Conservation (phyloP, 2,797 vertebrate genomes). For the Margarornis squamiger region DNA sequence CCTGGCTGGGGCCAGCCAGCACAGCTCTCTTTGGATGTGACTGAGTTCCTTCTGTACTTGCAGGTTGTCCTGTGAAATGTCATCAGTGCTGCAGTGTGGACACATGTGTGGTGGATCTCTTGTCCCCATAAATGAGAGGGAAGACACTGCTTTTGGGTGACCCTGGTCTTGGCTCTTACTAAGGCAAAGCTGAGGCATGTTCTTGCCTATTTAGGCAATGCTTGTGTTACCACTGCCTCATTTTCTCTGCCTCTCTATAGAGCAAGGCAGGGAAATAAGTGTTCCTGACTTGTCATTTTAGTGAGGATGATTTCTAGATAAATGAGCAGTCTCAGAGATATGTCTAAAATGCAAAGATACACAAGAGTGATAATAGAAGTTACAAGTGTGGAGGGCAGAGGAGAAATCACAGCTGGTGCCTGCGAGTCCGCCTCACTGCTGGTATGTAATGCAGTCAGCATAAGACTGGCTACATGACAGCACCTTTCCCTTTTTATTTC, state of each 20-base stretch:
- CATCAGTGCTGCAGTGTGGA: not conserved
- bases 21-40: not conserved
- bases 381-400: not conserved
- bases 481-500: not conserved
- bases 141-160: not conserved
- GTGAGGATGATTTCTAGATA: not conserved
- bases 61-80: not conserved
- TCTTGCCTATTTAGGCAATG: not conserved
- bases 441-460: not conserved
- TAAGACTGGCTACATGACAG: not conserved
- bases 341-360: not conserved
- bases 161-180: not conserved
- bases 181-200: not conserved
- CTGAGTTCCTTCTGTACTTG: not conserved
- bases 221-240: not conserved
- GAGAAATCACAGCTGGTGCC: not conserved
- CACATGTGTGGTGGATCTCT: not conserved
- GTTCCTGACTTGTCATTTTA: not conserved
- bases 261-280: not conserved
- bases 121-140: not conserved
- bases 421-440: accelerated
- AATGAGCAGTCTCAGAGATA: not conserved
- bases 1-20: not conserved
- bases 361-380: not conserved
- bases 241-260: not conserved